Evolutionary conservation across 1,140 invertebrate species (phyloP), one percentile per base, ranked within the genome.

Genomic region (Eupristina koningsbergeri): DNA sequence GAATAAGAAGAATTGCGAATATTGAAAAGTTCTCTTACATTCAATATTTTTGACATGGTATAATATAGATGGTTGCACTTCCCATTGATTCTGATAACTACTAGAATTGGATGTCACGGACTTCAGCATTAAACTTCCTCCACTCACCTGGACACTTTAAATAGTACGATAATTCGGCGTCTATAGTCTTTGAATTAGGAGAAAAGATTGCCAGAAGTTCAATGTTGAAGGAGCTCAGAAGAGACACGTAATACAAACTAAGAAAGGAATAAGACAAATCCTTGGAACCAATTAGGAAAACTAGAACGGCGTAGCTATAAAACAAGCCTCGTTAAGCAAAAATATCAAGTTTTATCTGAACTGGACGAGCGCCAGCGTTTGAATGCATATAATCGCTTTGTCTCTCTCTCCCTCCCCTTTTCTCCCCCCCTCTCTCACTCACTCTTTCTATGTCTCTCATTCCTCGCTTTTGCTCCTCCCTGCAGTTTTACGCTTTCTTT

Each of bases 271-370:
- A 83, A 84, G 86, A 78, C 41, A 73, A 85, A 87, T 83, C 83
- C 85, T 64, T 58, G 74, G 45, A 80, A 84, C 88, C 89, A 91
- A 90, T 90, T 90, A 89, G 83, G 86, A 85, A 84, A 90, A 90
- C 88, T 90, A 79, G 89, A 86, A 84, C 89, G 79, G 69, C 36
- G 71, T 79, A 85, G 81, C 86, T 87, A 88, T 89, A 89, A 91
- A 89, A 89, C 87, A 87, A 87, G 87, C 84, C 88, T 88, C 88
- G 86, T 89, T 89, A 88, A 88, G 88, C 86, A 89, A 89, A 90
- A 90, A 90, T 90, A 90, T 89, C 88, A 89, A 88, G 86, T 88
- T 88, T 89, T 88, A 89, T 90, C 89, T 86, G 76, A 88, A 87
- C 86, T 91, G 90, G 89, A 89, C 84, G 75, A 75, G 61, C 85